Evolutionary conservation across 2,113 vertebrate genomes (phyloP).

Genomic region (Callopanchax toddi): DNA sequence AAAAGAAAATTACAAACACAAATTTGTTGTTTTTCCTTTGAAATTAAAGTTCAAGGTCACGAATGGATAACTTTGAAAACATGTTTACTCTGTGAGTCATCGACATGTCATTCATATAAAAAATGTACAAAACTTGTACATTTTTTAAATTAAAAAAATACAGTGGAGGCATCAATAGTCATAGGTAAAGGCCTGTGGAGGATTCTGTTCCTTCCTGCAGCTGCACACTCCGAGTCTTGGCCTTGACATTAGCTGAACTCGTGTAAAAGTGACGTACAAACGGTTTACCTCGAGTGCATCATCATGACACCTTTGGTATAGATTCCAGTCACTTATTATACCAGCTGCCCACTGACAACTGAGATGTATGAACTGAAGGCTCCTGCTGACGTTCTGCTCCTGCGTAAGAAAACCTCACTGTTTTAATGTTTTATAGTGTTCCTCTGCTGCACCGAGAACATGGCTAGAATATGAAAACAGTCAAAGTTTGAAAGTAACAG

Average conservation of each 20-base stretch:
- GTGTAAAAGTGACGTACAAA: conserved; percentile 20
- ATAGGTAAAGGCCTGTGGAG: background rate
- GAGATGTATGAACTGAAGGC: background rate
- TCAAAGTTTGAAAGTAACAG: background rate
- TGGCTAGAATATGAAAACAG: background rate
- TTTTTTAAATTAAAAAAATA: no score
- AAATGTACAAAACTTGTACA: no score
- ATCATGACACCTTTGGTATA: background rate
- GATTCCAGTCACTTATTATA: background rate
- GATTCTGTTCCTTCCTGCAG: background rate
- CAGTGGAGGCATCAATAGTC: no score
- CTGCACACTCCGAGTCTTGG: background rate
- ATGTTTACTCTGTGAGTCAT: no score
- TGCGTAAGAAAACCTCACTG: conserved; percentile 2
- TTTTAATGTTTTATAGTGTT: conserved; percentile 27
- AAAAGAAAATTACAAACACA: background rate
- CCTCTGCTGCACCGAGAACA: background rate
- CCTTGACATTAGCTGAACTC: conserved; percentile 3
- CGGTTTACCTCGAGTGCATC: background rate
- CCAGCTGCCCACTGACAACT: conserved; percentile 3
- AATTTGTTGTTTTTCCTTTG: background rate
- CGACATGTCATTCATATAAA: no score
- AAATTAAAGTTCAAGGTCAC: background rate
- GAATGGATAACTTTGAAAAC: background rate
- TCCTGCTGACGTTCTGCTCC: conserved; percentile 1